Base-by-base conservation (phyloP, 2,113 vertebrate genomes). In the Gymnarchus niloticus region DNA sequence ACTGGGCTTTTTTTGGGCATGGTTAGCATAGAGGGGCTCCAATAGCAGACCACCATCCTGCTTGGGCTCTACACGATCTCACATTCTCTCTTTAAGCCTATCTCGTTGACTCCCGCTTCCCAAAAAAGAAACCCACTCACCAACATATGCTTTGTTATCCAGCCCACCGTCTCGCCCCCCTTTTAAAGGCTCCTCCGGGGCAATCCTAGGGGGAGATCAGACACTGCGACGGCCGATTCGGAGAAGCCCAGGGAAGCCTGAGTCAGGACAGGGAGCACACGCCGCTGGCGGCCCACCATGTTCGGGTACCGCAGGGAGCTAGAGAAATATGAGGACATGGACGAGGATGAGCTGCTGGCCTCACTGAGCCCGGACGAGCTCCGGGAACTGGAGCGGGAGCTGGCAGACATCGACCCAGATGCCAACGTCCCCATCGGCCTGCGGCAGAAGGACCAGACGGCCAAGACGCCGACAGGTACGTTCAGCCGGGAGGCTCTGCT, bases 311-410 rank as follows among this genome's bases (percentile, higher is more conserved):
- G 98, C 85, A 95, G 96, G 91, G 98, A 98, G 92, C 95, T 99
- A 86, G 98, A 97, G 91, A 99, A 99, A 93, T 99, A 99, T 57
- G 98, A 99, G 91, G 97, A 98, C 25, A 93, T 99, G 7, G 98
- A 99, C n/a, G 98, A 99, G 91, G 98, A 99, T 1, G 98, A 99
- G 86, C 96, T 99, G 80, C 91, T 99, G 0, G 97, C 98, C 84
- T 98, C 97, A 21, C 95, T 99, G 86, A 96, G 96, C 5, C 94
- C 97, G 0, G 97, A 98, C 89, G 98, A 99, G 94, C 92, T 99
- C 88, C 96, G 97, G 83, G 97, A 99, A 92, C 91, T 99, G 87
- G 98, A 99, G 89, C 95, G 96, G 87, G 98, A 99, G 90, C 87
- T 99, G 56, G 94, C 92, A 7, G 97, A 99, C 92, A 98, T 99